These are phyloP conservation scores for Eonycteris spelaea DNA, from an alignment of 2,113 vertebrate genomes.

Conservation along the genomic window DNA sequence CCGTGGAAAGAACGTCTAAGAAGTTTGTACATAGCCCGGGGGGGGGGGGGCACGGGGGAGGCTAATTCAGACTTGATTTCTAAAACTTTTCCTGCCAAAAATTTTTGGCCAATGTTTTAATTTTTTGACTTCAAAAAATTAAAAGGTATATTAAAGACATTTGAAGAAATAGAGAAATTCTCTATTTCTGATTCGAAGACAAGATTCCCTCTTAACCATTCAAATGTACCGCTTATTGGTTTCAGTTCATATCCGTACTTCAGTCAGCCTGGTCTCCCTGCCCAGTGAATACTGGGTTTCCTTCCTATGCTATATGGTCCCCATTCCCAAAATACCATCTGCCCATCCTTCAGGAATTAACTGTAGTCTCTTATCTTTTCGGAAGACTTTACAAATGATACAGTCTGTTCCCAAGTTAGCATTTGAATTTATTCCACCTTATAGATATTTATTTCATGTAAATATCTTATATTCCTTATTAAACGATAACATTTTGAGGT, in stretches of 20 bases:
- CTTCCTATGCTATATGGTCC: background rate
- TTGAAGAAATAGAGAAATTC: background rate
- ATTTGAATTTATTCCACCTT: background rate
- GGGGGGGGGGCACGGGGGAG: background rate
- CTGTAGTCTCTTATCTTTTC: background rate
- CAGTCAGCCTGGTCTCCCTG: background rate
- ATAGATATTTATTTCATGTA: background rate
- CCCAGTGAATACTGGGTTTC: background rate
- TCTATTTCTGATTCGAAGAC: background rate
- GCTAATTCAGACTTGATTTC: background rate
- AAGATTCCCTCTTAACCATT: background rate
- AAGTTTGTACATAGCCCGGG: background rate
- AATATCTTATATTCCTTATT: background rate
- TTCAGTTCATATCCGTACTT: background rate
- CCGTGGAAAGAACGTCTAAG: background rate
- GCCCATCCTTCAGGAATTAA: background rate
- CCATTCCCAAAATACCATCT: background rate
- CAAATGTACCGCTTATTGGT: background rate
- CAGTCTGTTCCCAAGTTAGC: background rate
- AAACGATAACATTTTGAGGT: background rate
- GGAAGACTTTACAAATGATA: background rate
- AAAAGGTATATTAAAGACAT: background rate
- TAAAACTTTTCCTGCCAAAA: background rate
- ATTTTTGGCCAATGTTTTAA: background rate
- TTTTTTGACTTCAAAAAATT: background rate